These are phyloP conservation scores for Latrodectus elegans DNA, from an alignment of 2,888 invertebrate genomes.

Conservation along the genomic window DNA sequence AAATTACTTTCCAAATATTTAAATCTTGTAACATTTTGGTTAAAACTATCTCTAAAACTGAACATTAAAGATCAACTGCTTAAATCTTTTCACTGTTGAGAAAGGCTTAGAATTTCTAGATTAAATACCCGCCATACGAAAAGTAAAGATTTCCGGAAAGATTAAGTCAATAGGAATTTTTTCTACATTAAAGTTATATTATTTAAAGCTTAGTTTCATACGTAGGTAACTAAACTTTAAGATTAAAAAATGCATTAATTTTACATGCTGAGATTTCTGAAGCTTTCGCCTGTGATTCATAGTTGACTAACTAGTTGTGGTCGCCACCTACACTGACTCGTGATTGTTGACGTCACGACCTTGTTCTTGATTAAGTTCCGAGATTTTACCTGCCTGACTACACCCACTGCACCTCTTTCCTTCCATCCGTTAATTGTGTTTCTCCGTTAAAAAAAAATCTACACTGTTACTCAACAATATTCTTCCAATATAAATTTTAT, in stretches of 20 bases:
- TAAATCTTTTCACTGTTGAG: too few relatives aligned
- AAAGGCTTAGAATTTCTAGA: background rate
- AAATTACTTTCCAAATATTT: too few relatives aligned
- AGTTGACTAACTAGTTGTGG: slow-evolving; percentile 61
- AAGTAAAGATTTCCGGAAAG: background rate
- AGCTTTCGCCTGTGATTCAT: slow-evolving; percentile 12
- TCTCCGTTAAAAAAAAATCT: too few relatives aligned
- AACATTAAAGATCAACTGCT: too few relatives aligned
- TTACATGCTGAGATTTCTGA: background rate
- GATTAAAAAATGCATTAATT: background rate
- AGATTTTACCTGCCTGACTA: slow-evolving; percentile 46
- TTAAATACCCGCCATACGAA: background rate
- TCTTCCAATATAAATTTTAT: too few relatives aligned
- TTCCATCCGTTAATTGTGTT: background rate
- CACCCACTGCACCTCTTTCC: slow-evolving; percentile 51
- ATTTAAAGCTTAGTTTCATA: background rate
- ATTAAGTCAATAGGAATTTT: background rate
- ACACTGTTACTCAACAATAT: too few relatives aligned
- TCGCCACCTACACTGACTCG: slow-evolving; percentile 59
- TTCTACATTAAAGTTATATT: background rate
- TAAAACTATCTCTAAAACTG: too few relatives aligned
- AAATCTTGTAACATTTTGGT: too few relatives aligned
- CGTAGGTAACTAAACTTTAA: background rate
- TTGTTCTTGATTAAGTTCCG: slow-evolving; percentile 58
- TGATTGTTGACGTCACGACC: slow-evolving; percentile 62